Conservation (phyloP, 1,140 invertebrate genomes). For the Aporrectodea caliginosa region DNA sequence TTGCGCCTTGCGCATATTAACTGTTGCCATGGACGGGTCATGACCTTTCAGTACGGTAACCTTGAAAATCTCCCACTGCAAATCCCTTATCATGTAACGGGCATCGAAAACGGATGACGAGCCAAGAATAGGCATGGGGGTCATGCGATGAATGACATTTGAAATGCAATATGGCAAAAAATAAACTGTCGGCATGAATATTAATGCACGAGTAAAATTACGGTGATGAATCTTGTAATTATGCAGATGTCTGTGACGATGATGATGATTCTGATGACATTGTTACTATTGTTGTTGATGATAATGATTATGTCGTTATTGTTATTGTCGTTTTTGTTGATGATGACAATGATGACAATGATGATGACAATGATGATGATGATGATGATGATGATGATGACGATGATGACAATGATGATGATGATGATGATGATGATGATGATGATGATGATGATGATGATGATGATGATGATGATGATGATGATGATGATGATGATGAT, state of each 20-base stretch:
- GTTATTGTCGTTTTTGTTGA: background rate
- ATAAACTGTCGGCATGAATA: too few species aligned
- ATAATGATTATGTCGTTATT: background rate
- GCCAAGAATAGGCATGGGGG: too few species aligned
- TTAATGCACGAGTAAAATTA: too few species aligned
- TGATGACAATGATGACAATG: background rate
- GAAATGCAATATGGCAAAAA: too few species aligned
- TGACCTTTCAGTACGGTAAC: too few species aligned
- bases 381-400: constrained; percentile 2
- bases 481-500: background rate
- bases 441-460: constrained; percentile 2
- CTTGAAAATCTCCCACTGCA: too few species aligned
- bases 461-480: constrained; percentile 2
- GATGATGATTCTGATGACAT: background rate
- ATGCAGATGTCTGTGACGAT: background rate
- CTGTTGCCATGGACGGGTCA: too few species aligned
- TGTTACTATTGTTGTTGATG: background rate
- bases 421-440: background rate
- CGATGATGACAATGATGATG: background rate
- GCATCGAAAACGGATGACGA: too few species aligned
- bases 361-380: background rate
- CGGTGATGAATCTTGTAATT: too few species aligned
- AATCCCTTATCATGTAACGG: too few species aligned
- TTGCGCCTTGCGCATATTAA: too few species aligned
- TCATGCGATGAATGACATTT: too few species aligned